These are phyloP conservation scores for Grallaria varia DNA, from an alignment of 2,113 vertebrate species.

Conservation along the genomic window DNA sequence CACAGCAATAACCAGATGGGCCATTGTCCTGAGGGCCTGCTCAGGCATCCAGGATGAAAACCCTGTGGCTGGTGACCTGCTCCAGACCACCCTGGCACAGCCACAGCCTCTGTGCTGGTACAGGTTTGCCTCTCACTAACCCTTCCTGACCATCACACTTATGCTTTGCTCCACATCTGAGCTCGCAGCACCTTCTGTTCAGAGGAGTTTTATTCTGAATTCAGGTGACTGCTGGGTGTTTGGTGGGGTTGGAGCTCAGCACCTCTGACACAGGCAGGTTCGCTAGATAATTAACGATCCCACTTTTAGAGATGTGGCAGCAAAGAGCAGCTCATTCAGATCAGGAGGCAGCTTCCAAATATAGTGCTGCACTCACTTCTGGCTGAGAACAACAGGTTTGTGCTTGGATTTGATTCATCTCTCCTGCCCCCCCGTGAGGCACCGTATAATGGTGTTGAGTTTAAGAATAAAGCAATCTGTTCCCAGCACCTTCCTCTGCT, in stretches of 20 bases:
- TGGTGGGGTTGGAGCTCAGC: neutral
- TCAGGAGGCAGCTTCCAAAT: slow-evolving; percentile 16
- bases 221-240: neutral
- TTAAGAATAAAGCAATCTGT: slow-evolving; percentile 11
- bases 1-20: neutral
- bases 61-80: too few species aligned
- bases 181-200: neutral
- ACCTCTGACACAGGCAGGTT: neutral
- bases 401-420: neutral
- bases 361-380: neutral
- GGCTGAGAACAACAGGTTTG: slow-evolving; percentile 23
- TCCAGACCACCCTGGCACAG: neutral
- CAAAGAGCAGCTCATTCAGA: slow-evolving; percentile 8
- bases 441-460: neutral
- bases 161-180: neutral
- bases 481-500: neutral
- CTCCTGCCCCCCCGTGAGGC: neutral
- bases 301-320: neutral
- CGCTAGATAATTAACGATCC: neutral
- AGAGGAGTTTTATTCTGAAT: neutral
- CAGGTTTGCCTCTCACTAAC: neutral
- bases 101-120: neutral
- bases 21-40: neutral
- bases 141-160: neutral
- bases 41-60: neutral